Conservation (phyloP, 1,140 invertebrate genomes). For the Lutraria rhynchaena region DNA sequence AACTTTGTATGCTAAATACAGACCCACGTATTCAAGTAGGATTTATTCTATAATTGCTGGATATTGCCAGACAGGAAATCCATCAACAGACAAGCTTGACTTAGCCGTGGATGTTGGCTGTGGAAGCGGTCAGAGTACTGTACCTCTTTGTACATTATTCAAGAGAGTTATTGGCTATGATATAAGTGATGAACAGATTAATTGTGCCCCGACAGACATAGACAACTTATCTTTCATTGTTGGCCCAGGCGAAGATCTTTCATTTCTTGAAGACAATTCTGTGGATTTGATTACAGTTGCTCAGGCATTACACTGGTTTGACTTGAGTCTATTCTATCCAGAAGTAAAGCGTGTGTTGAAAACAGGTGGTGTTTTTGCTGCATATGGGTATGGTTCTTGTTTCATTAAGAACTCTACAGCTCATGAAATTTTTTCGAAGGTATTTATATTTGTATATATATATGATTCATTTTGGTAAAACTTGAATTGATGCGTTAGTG, state of each 20-base stretch:
- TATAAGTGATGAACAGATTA: slow-evolving; percentile 48
- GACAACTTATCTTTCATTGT: slow-evolving; percentile 67
- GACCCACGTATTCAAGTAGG: slow-evolving; percentile 74
- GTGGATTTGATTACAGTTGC: slow-evolving; percentile 81
- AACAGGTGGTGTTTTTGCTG: slow-evolving; percentile 81
- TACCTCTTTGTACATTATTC: slow-evolving; percentile 80
- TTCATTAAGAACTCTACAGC: slow-evolving; percentile 41
- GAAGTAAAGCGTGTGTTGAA: slow-evolving; percentile 81
- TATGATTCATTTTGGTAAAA: too few species aligned
- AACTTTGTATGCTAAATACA: slow-evolving; percentile 76
- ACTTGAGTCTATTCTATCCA: slow-evolving; percentile 81
- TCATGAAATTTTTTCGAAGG: too few species aligned
- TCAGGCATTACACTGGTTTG: slow-evolving; percentile 83
- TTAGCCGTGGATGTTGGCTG: slow-evolving; percentile 83
- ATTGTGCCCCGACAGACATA: background rate
- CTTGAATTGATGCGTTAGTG: too few species aligned
- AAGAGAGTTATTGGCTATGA: slow-evolving; percentile 56
- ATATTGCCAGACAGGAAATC: slow-evolving; percentile 75
- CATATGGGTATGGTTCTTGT: slow-evolving; percentile 75
- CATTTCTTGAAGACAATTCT: slow-evolving; percentile 68
- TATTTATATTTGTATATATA: too few species aligned
- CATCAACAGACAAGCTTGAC: slow-evolving; percentile 2
- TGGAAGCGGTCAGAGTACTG: slow-evolving; percentile 83
- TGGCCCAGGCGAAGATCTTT: slow-evolving; percentile 76
- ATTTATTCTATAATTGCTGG: slow-evolving; percentile 75